Evolutionary conservation across 2,797 vertebrate species (phyloP).

Genomic region (Sciurus carolinensis): DNA sequence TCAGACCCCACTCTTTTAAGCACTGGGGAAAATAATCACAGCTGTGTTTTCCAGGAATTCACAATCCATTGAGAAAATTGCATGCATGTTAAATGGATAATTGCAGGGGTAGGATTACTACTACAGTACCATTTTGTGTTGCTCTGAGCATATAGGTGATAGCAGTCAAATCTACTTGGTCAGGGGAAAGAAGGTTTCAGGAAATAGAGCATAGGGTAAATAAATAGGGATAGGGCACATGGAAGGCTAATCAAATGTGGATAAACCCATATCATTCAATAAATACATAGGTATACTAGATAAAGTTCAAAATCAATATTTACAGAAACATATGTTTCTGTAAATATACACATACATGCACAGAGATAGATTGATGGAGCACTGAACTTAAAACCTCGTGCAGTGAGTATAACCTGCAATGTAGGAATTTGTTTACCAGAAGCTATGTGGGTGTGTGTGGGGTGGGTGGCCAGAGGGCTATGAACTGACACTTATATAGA

Average conservation of each 20-base stretch:
- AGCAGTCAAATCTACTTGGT: background rate
- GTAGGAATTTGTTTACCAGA: background rate
- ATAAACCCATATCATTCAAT: background rate
- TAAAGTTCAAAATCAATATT: background rate
- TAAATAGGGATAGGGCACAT: background rate
- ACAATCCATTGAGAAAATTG: background rate
- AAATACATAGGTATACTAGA: constrained; percentile 21
- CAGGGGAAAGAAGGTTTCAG: background rate
- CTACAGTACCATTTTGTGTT: background rate
- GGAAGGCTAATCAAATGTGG: background rate
- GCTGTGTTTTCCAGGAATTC: background rate
- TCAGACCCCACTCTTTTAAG: background rate
- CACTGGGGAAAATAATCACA: background rate
- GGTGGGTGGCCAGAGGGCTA: background rate
- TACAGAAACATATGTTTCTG: background rate
- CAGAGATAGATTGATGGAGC: background rate
- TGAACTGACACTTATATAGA: background rate
- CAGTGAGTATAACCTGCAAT: background rate
- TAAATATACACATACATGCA: background rate
- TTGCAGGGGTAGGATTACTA: background rate
- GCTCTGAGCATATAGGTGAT: background rate
- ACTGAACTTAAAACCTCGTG: background rate
- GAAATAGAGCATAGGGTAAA: background rate
- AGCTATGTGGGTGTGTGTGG: background rate
- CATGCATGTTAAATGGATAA: background rate